Conservation (phyloP, 1,140 invertebrate species). For the Vollenhovia emeryi region DNA sequence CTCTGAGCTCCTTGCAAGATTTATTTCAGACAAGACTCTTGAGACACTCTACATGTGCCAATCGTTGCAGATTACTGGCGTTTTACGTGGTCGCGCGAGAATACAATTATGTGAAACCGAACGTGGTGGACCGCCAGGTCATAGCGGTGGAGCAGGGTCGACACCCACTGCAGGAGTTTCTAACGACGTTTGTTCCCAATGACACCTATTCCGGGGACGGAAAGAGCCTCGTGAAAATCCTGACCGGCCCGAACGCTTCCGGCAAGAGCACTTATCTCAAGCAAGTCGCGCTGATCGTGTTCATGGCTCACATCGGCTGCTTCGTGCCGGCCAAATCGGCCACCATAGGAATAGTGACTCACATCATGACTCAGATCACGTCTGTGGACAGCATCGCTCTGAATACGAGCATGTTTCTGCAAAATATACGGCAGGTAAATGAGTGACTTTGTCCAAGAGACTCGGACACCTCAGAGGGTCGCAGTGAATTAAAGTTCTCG, state of each 20-base stretch:
- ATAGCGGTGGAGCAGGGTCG: slow-evolving; percentile 90
- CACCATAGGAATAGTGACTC: slow-evolving; percentile 88
- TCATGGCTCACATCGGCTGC: slow-evolving; percentile 95
- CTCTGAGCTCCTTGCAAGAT: not conserved
- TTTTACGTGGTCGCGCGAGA: slow-evolving; percentile 90
- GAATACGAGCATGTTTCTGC: slow-evolving; percentile 94
- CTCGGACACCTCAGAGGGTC: not conserved
- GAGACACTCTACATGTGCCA: not conserved
- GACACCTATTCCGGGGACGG: slow-evolving; percentile 87
- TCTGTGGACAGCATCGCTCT: slow-evolving; percentile 91
- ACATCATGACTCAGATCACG: slow-evolving; percentile 92
- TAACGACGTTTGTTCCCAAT: slow-evolving; percentile 91
- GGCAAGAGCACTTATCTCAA: slow-evolving; percentile 97
- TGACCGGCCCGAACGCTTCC: slow-evolving; percentile 96
- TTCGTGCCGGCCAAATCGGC: slow-evolving; percentile 94
- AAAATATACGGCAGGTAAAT: slow-evolving; percentile 92
- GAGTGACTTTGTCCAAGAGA: not conserved
- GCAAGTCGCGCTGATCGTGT: slow-evolving; percentile 91
- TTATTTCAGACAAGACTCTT: not conserved
- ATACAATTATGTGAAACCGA: slow-evolving; percentile 90
- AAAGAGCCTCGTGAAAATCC: slow-evolving; percentile 89
- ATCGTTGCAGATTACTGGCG: slow-evolving; percentile 88
- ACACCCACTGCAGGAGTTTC: slow-evolving; percentile 92
- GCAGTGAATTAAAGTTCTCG: slow-evolving; percentile 43
- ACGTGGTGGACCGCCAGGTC: slow-evolving; percentile 86